These are phyloP conservation scores for Fragum fragum DNA, from an alignment of 2,888 invertebrate species.

Conservation along the genomic window DNA sequence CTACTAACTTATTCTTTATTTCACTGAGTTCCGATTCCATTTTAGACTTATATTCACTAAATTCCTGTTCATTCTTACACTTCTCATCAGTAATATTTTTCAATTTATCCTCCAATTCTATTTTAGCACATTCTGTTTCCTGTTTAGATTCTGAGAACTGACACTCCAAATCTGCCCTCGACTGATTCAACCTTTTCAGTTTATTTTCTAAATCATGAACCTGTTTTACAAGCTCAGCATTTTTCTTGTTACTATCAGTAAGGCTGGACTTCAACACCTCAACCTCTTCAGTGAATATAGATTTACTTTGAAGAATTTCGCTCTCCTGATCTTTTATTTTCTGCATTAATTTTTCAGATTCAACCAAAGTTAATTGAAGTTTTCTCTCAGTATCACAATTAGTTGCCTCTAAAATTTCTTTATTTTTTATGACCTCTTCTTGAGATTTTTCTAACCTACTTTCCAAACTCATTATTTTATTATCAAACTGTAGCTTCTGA, in stretches of 20 bases:
- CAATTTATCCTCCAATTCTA: slow-evolving; percentile 18
- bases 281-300: background rate
- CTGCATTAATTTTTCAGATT: slow-evolving; percentile 22
- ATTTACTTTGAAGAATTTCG: slow-evolving; percentile 18
- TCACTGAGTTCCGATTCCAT: slow-evolving; percentile 29
- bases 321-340: slow-evolving; percentile 4
- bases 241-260: background rate
- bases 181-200: slow-evolving; percentile 22
- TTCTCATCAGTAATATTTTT: slow-evolving; percentile 2
- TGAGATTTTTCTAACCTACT: background rate
- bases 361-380: slow-evolving; percentile 18
- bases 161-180: slow-evolving; percentile 25
- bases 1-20: slow-evolving; percentile 38
- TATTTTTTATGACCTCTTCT: background rate
- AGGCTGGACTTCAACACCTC: background rate
- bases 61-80: background rate
- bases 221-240: slow-evolving; percentile 32
- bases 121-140: slow-evolving; percentile 2
- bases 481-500: slow-evolving; percentile 5
- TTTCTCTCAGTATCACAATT: slow-evolving; percentile 22
- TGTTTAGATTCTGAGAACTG: slow-evolving; percentile 10
- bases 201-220: slow-evolving; percentile 48
- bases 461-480: background rate
- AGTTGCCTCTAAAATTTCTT: slow-evolving; percentile 24
- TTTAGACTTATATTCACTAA: slow-evolving; percentile 16